phyloP scores from a whole-genome alignment of 2,113 vertebrate genomes.

The Cyphomyrus plagiostoma region DNA sequence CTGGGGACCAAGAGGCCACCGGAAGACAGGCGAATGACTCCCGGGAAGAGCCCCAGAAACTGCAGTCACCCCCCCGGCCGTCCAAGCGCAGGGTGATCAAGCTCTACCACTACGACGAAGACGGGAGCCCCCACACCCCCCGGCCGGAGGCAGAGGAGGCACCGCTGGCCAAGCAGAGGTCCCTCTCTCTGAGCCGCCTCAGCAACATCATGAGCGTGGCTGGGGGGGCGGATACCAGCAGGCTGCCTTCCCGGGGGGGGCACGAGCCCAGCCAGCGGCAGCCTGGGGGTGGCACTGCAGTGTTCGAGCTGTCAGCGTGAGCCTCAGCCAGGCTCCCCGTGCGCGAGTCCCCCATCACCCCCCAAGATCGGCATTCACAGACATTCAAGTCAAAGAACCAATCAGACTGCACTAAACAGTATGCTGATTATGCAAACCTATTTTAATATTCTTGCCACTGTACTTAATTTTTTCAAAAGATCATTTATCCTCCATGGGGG shows the following conservation, averaged over 20 bases:
- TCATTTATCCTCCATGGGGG: background rate
- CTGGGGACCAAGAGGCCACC: background rate
- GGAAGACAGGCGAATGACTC: background rate
- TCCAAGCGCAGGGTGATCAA: slow-evolving; percentile 46
- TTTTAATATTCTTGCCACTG: background rate
- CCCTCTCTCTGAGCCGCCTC: slow-evolving; percentile 55
- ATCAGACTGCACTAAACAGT: background rate
- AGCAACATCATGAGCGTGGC: slow-evolving; percentile 55
- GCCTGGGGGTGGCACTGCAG: background rate
- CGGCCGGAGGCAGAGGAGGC: slow-evolving; percentile 30
- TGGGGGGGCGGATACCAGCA: background rate
- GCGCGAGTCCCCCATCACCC: background rate
- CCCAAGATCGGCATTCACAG: background rate
- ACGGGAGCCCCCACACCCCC: slow-evolving; percentile 52
- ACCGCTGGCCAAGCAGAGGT: slow-evolving; percentile 44
- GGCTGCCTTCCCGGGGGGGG: background rate
- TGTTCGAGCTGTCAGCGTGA: slow-evolving; percentile 9
- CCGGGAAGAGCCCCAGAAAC: background rate
- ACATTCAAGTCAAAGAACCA: background rate
- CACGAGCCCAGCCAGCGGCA: background rate
- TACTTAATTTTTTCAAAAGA: background rate
- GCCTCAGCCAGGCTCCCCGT: background rate
- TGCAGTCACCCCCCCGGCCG: background rate
- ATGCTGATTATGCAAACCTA: background rate
- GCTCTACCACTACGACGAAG: slow-evolving; percentile 64